Evolutionary conservation across 2,113 vertebrate species (phyloP).

Genomic region (Syrrhaptes paradoxus): DNA sequence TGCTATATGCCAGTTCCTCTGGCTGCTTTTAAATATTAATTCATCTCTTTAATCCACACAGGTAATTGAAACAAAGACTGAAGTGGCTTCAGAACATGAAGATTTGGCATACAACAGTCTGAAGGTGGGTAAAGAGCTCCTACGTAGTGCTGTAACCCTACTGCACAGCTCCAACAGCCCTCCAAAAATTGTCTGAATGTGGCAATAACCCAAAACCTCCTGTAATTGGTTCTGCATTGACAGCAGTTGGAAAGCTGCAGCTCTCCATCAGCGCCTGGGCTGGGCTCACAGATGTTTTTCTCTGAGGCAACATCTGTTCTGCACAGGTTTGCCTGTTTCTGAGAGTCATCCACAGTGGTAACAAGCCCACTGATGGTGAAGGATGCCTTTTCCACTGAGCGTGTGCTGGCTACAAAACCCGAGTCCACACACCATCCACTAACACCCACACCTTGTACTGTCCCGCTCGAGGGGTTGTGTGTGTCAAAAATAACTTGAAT

Average conservation of each 20-base stretch:
- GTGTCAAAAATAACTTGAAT: too few relatives aligned
- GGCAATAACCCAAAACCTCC: background rate
- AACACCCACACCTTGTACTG: too few relatives aligned
- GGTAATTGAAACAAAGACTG: conserved; percentile 73
- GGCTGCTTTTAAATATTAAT: background rate
- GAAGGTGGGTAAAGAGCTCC: conserved; percentile 83
- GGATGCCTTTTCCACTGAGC: background rate
- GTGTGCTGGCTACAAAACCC: too few relatives aligned
- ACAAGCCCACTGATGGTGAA: background rate
- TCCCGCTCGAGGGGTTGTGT: too few relatives aligned
- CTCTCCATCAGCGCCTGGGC: background rate
- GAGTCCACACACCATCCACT: too few relatives aligned
- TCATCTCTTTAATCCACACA: conserved; percentile 30
- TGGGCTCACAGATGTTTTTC: background rate
- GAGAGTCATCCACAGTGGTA: background rate
- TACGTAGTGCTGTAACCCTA: background rate
- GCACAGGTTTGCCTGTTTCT: background rate
- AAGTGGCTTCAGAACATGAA: conserved; percentile 73
- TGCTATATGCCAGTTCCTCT: background rate
- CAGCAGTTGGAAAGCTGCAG: background rate
- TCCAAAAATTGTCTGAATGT: rapidly evolving
- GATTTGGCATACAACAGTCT: conserved; percentile 91
- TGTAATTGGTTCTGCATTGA: background rate
- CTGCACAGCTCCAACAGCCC: background rate
- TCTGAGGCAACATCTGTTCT: background rate